Base-by-base conservation (phyloP, 2,797 vertebrate species). In the Diglossa cyanea region DNA sequence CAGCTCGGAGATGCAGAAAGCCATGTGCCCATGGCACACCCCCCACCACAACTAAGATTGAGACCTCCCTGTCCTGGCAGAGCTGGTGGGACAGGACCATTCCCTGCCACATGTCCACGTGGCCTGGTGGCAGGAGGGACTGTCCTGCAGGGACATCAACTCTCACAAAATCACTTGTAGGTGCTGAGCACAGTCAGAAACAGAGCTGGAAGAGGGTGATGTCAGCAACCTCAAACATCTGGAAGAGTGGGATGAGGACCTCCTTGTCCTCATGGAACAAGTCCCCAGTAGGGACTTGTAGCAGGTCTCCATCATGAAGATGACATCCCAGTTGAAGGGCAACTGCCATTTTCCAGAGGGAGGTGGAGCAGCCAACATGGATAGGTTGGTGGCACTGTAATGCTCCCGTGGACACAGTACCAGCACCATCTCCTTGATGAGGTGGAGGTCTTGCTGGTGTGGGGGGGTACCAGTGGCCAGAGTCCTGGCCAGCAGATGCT, bases 241-340 rank as follows among this genome's bases (percentile, higher is more conserved):
- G 97, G 2, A 91, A 97, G n/a, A 98, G 97, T 0, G 94, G 96
- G 40, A 98, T 97, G 35, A 98, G 96, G 10, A 97, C 94, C 47
- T 98, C 97, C 5, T 98, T 88, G 68, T 98, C 96, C 1, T 28
- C 35, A 0, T 97, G 97, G 77, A 91, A 98, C 58, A 97, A 97
- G 19, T 92, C 51, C 35, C 31, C 35, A 72, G 97, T 97, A 79
- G 91, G 77, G 31, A 78, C 88, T 97, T 97, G 0, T 96, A 96
- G 88, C 98, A 98, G 39, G 97, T 98, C 50, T 95, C 68, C 51
- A 97, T 96, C 25, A 40, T 91, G 76, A 98, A 97, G 91, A 97
- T 89, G 11, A 97, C 96, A 81, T 98, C 96, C 9, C 66, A n/a
- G 25, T 95, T 97, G 4, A 98, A 98, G 31, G 48, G 39, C 50